Conservation (phyloP, 2,113 vertebrate species). For the Lepisosteus oculatus region DNA sequence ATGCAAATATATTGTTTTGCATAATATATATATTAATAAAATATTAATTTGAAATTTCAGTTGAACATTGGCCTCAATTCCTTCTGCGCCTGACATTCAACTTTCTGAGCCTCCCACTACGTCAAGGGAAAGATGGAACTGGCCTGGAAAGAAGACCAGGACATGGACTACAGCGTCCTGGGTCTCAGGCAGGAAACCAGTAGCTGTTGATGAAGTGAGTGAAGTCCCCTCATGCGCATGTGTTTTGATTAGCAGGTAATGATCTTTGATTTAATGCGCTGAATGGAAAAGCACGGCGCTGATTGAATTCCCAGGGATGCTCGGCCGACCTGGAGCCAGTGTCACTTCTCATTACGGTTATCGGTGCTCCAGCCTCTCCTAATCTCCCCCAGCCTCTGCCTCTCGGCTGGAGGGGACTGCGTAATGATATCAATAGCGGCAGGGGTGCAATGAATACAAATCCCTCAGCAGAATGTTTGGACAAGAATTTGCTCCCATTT, state of each 20-base stretch:
- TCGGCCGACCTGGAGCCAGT: conserved; percentile 76
- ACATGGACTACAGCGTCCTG: background rate
- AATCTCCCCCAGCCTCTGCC: conserved; percentile 49
- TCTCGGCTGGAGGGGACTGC: conserved; percentile 63
- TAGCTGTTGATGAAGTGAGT: conserved; percentile 4
- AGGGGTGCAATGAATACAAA: conserved; percentile 81
- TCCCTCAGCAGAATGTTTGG: conserved; percentile 71
- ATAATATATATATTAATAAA: too few relatives aligned
- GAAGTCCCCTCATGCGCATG: conserved; percentile 51
- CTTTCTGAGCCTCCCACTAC: conserved; percentile 18
- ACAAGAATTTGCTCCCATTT: conserved; percentile 62
- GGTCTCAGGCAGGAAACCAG: background rate
- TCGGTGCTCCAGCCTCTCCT: conserved; percentile 56
- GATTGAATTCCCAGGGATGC: conserved; percentile 71
- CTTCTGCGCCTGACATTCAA: conserved; percentile 28
- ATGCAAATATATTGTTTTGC: too few relatives aligned
- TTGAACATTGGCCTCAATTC: conserved; percentile 21
- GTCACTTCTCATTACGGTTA: conserved; percentile 71
- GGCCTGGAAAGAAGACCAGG: background rate
- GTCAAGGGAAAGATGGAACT: background rate
- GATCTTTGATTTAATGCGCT: conserved; percentile 76
- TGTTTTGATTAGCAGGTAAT: conserved; percentile 76
- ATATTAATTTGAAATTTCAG: too few relatives aligned
- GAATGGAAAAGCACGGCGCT: conserved; percentile 71
- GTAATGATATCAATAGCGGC: conserved; percentile 78